A percentile compares a stretch with the other conserved stretches of the same genome.
Evolutionary conservation across 1,140 invertebrate genomes (phyloP).

Genomic region (Calycopis cecrops): DNA sequence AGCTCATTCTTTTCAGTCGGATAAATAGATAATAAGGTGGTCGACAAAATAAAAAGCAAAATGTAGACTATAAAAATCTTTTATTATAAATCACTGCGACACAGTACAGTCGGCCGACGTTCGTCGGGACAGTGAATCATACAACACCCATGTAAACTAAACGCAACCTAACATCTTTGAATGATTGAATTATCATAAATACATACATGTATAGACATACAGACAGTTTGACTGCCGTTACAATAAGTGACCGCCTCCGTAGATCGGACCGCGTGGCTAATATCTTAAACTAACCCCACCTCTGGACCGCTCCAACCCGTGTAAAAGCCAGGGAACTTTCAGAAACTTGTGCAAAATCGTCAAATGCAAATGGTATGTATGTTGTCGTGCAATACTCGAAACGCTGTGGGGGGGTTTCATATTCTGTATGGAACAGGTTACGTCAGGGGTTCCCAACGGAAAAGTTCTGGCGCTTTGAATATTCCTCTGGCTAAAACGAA

Average conservation of each 20-base stretch:
- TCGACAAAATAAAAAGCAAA: constrained; percentile 48
- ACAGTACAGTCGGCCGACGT: constrained; percentile 36
- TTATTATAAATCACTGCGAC: constrained; percentile 70
- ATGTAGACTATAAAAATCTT: constrained; percentile 67
- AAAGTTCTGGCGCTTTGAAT: too few relatives aligned
- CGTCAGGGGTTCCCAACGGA: neutral
- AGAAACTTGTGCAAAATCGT: neutral
- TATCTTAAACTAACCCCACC: neutral
- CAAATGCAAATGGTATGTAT: neutral
- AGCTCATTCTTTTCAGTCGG: too few relatives aligned
- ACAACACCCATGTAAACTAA: constrained; percentile 24
- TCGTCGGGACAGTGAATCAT: constrained; percentile 46
- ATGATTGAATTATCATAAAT: constrained; percentile 58
- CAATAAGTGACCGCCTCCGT: constrained; percentile 11
- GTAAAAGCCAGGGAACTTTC: neutral
- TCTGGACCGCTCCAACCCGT: neutral
- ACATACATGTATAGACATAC: constrained; percentile 44
- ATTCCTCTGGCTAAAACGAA: too few relatives aligned
- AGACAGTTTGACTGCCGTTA: constrained; percentile 17
- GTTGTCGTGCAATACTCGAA: neutral
- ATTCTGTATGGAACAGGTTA: neutral
- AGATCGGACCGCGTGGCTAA: constrained; percentile 4
- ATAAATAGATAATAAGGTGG: too few relatives aligned
- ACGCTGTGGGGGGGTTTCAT: neutral
- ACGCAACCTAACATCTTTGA: constrained; percentile 35